Evolutionary conservation across 2,888 invertebrate species (phyloP).

Genomic region (Pseudoips prasinana): DNA sequence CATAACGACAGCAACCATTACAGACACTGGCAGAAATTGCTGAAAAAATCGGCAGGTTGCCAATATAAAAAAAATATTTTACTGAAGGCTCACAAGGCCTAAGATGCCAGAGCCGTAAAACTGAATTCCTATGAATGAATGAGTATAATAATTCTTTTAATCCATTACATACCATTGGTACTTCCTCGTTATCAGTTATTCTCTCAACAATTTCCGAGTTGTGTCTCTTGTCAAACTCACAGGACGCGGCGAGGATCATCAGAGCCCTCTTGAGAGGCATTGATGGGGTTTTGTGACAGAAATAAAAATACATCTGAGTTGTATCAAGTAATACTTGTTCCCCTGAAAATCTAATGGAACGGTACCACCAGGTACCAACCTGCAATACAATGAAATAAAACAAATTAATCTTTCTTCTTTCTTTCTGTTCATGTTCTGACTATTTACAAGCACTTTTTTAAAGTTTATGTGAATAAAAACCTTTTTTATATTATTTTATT

Average conservation of each 20-base stretch:
- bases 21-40: too few species aligned
- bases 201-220: conserved; percentile 97
- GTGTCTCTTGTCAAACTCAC: conserved; percentile 96
- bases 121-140: too few species aligned
- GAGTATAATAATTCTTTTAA: too few species aligned
- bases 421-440: too few species aligned
- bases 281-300: conserved; percentile 97
- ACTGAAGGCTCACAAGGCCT: too few species aligned
- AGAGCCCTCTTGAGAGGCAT: conserved; percentile 97
- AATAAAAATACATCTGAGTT: conserved; percentile 97
- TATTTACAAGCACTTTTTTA: too few species aligned
- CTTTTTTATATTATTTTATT: too few species aligned
- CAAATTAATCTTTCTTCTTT: background rate
- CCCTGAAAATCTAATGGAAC: conserved; percentile 97
- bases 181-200: conserved; percentile 96
- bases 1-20: too few species aligned
- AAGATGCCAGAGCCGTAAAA: too few species aligned
- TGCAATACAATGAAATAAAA: conserved; percentile 38
- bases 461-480: too few species aligned
- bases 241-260: conserved; percentile 98
- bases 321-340: conserved; percentile 98
- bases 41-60: too few species aligned
- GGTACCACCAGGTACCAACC: conserved; percentile 99
- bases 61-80: too few species aligned
- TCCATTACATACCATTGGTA: conserved; percentile 89